Evolutionary conservation across 2,888 invertebrate species (phyloP), one percentile per base, ranked within the genome.

Genomic region (Auanema freiburgensis): DNA sequence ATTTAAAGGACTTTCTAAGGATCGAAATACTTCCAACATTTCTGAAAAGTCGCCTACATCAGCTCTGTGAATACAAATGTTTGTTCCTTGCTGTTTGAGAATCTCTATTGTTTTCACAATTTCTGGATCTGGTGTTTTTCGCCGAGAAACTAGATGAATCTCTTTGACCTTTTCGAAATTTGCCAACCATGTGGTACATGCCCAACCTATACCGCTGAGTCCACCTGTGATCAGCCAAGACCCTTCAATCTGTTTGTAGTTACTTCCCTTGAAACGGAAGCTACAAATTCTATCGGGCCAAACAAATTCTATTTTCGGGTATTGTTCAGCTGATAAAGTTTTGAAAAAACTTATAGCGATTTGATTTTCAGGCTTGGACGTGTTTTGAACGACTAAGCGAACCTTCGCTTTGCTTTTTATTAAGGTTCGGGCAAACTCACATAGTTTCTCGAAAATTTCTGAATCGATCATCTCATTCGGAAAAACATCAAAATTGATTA

Each of bases 211-310:
- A 16, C 81, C 81, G 42, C 74, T 71, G 21, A 79, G 66, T 44
- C 81, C 81, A 18, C 81, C 80, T 5, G 79, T 79, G 1, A 81
- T 72, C 44, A 81, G 44, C 79, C 79, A 74, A 14, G 54, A 55
- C 55, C 72, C 71, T 52, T 8, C 14, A 1, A 68, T 54, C 11
- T 33, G 23, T 51, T 42, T 42, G 11, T 4, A 57, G 54, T 43
- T 57, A 41, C 44, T 16, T n/a, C 40, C 52, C 43, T 1, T 43
- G 8, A 63, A 67, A 14, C 62, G 59, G 18, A 67, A 57, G 66
- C 67, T 57, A 40, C 67, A 65, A 11, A 72, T 57, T 14, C 58
- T 69, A 44, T 74, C 70, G n/a, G 63, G 55, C 74, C 72, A 74
- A 11, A 57, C n/a, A 24, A 58, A 69, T 40, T 52, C 43, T 43